phyloP scores from a whole-genome alignment of 2,797 vertebrate species.

The Leptoclinus maculatus region DNA sequence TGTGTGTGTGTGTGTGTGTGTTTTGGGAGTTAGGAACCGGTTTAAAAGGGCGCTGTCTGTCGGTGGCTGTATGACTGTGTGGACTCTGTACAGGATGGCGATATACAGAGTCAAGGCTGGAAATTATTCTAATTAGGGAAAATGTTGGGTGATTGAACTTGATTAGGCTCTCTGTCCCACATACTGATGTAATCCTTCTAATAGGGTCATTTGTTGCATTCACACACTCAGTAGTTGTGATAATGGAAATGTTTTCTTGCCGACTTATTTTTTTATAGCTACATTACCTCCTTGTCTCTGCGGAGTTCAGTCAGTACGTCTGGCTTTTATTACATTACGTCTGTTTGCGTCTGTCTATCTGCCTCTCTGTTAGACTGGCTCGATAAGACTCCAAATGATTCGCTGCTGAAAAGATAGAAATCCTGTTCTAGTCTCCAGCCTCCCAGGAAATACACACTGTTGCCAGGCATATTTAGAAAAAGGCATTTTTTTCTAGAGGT shows the following conservation, averaged over 20 bases:
- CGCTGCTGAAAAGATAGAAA: slow-evolving; percentile 25
- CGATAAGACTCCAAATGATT: slow-evolving; percentile 4
- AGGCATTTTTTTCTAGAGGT: slow-evolving; percentile 18
- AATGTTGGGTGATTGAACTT: slow-evolving; percentile 49
- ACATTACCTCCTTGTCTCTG: background rate
- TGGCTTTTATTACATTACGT: slow-evolving; percentile 12
- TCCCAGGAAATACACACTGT: slow-evolving; percentile 8
- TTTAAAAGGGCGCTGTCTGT: slow-evolving; percentile 6
- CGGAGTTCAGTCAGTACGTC: background rate
- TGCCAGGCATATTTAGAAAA: slow-evolving; percentile 8
- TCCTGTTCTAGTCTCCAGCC: background rate
- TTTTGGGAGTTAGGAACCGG: slow-evolving; percentile 7
- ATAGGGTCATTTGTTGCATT: slow-evolving; percentile 54
- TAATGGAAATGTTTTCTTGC: slow-evolving; percentile 30
- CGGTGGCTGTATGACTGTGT: background rate
- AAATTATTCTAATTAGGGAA: slow-evolving; percentile 49
- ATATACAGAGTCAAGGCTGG: slow-evolving; percentile 11
- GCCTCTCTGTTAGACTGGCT: background rate
- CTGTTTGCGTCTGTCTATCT: slow-evolving; percentile 2
- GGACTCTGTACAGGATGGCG: slow-evolving; percentile 18
- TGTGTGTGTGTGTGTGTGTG: slow-evolving; percentile 17
- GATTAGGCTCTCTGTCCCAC: slow-evolving; percentile 54
- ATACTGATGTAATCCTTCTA: slow-evolving; percentile 47
- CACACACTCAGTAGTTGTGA: slow-evolving; percentile 25
- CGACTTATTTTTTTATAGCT: slow-evolving; percentile 3